These are phyloP conservation scores for Watsonalla cultraria DNA, from an alignment of 2,888 invertebrate genomes.

Conservation along the genomic window DNA sequence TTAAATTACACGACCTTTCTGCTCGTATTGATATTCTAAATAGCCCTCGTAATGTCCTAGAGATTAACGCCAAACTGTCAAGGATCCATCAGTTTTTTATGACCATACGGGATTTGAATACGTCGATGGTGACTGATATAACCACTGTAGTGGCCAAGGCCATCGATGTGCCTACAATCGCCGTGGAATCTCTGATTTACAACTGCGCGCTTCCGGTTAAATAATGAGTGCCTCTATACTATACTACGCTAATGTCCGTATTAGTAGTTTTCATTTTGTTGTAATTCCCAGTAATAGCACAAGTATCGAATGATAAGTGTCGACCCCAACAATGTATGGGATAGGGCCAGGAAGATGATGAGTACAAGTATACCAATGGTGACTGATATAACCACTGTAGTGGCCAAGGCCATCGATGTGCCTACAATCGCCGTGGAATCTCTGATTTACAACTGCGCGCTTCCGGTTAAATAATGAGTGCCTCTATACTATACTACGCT, in stretches of 20 bases:
- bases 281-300: no score
- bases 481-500: background rate
- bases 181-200: conserved; percentile 26
- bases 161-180: conserved; percentile 8
- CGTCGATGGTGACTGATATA: conserved; percentile 37
- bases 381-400: conserved; percentile 41
- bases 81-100: conserved; percentile 17
- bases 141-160: conserved; percentile 31
- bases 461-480: conserved; percentile 33
- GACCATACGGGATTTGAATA: conserved; percentile 35
- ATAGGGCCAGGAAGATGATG: no score
- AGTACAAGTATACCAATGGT: no score
- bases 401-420: conserved; percentile 18
- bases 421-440: conserved; percentile 5
- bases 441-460: conserved; percentile 34
- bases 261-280: background rate
- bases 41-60: background rate
- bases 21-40: background rate
- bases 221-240: conserved; percentile 1
- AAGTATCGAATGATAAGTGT: no score
- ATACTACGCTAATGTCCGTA: background rate
- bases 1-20: background rate
- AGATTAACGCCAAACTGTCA: conserved; percentile 5
- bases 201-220: conserved; percentile 40
- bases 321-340: no score